Conservation (phyloP, 1,140 invertebrate species). For the Sycophila sp. region DNA sequence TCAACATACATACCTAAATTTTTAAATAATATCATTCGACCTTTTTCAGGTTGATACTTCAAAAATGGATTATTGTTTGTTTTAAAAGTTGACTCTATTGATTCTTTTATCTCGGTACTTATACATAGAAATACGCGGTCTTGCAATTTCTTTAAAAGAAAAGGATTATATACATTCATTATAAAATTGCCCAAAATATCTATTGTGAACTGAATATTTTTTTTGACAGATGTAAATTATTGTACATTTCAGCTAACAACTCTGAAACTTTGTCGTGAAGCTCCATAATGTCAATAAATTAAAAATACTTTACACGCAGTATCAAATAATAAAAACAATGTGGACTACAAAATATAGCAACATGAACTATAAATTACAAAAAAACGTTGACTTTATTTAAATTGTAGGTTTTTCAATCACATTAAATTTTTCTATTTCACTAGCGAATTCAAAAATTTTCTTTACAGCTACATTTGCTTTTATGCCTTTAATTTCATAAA, state of each 20-base stretch:
- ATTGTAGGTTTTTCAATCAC: too few relatives aligned
- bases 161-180: conserved; percentile 26
- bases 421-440: neutral
- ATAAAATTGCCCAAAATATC: conserved; percentile 17
- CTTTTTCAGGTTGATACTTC: neutral
- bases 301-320: too few relatives aligned
- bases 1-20: conserved; percentile 16
- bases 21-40: neutral
- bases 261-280: conserved; percentile 24
- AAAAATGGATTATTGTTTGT: conserved; percentile 7
- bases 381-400: too few relatives aligned
- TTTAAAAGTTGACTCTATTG: conserved; percentile 28
- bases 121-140: conserved; percentile 8
- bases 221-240: conserved; percentile 28
- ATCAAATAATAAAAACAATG: too few relatives aligned
- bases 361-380: neutral
- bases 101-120: conserved; percentile 3
- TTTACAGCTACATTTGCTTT: neutral
- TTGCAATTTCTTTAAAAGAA: conserved; percentile 16
- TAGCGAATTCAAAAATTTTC: neutral
- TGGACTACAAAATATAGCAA: neutral
- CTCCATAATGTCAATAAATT: conserved; percentile 20
- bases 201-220: conserved; percentile 24
- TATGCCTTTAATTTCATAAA: conserved; percentile 2
- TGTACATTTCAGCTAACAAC: conserved; percentile 20